Percentiles rank a stretch among this genome's conserved stretches.
These are phyloP conservation scores for Callospermophilus lateralis DNA, from an alignment of 2,113 vertebrate genomes.

Conservation along the genomic window DNA sequence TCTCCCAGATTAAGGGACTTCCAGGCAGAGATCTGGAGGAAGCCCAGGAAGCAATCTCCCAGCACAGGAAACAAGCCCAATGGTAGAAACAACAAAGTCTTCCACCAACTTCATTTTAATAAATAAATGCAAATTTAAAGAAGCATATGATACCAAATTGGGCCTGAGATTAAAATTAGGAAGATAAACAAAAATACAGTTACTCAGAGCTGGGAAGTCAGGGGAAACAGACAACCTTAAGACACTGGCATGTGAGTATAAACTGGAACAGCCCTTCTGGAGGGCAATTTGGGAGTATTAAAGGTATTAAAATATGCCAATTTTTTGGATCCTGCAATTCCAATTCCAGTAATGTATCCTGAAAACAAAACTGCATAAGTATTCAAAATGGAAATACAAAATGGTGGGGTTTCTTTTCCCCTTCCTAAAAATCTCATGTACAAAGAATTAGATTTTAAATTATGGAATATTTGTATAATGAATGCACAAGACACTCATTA, in stretches of 20 bases:
- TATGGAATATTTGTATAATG: neutral
- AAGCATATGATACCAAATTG: neutral
- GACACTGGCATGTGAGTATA: neutral
- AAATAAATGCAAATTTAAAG: neutral
- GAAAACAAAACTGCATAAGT: neutral
- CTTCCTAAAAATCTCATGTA: neutral
- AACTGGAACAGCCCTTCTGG: neutral
- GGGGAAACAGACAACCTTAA: neutral
- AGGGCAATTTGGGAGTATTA: neutral
- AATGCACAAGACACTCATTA: slow-evolving; percentile 26
- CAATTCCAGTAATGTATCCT: neutral
- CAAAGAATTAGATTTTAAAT: slow-evolving; percentile 13
- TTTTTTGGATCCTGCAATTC: neutral
- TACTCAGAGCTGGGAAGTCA: neutral
- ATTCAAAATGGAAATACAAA: neutral
- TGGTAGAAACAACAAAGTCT: neutral
- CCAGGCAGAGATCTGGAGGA: neutral
- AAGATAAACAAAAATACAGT: neutral
- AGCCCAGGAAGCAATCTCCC: neutral
- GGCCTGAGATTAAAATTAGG: neutral
- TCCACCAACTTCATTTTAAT: neutral
- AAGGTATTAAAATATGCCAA: neutral
- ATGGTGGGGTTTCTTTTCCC: fast-evolving
- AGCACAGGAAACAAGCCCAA: neutral
- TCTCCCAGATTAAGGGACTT: neutral